Base-by-base conservation (phyloP, 2,797 vertebrate species). In the Typhlichthys eigenmanni region DNA sequence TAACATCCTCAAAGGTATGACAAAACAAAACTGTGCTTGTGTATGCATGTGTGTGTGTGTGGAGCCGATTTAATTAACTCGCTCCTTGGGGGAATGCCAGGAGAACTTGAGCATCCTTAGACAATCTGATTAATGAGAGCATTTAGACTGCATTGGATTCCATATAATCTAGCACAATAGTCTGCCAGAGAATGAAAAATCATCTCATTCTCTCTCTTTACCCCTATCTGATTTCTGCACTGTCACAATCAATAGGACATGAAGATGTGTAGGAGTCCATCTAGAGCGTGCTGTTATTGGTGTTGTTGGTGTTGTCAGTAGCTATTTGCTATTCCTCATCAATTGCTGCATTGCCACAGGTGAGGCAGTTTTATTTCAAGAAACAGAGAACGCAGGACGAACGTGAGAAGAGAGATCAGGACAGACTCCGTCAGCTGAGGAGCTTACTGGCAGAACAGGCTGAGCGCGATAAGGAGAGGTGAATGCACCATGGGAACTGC, bases 401-500 rank as follows among this genome's bases (percentile, higher is more conserved):
- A 67, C 84, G 92, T 81, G 92, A 93, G 87, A 84, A 78, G 73
- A 91, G 89, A 75, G 93, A 95, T 71, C 89, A 92, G 68, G 84
- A 75, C 55, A 91, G 75, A 66, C 90, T 98, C 52, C 88, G 91
- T 61, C 85, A 94, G 84, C 69, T 96, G 72, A 95, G 93, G 83
- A 88, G 87, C 58, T 45, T 91, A 76, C 94, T 97, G 92, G 91
- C 93, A 67, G 91, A 96, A 48, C 95, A 96, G 88, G 92, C 94
- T 1, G 78, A 76, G 82, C 93, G 85, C 89, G 95, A 97, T 84
- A 93, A 86, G 90, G 92, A 96, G 86, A 94, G 96, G 97, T 97
- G 72, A 73, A 13, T 79, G 57, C 60, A 55, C 9, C 14, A 24
- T 52, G 51, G 64, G 69, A 67, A 46, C 13, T 46, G 32, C 57